A percentile compares a stretch with the other conserved stretches of the same genome.
These are phyloP conservation scores for Nansenia antarctica DNA, from an alignment of 2,113 vertebrate species.

Conservation along the genomic window DNA sequence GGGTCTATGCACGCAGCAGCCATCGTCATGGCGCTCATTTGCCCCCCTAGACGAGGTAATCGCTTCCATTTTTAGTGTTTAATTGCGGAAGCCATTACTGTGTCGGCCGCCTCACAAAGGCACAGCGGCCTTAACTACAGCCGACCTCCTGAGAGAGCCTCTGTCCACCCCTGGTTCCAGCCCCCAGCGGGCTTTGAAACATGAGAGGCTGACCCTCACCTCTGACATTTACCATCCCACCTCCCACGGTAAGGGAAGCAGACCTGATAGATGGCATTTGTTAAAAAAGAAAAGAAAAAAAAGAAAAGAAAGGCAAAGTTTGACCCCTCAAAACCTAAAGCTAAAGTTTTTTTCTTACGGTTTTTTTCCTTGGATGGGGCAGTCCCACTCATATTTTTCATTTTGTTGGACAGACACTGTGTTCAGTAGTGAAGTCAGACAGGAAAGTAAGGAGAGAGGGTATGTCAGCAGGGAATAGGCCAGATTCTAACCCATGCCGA, in stretches of 20 bases:
- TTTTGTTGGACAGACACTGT: too few relatives aligned
- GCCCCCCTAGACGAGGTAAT: slow-evolving; percentile 55
- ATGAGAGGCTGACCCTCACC: slow-evolving; percentile 69
- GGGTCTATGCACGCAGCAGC: slow-evolving; percentile 28
- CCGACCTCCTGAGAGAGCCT: slow-evolving; percentile 32
- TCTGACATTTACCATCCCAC: slow-evolving; percentile 58
- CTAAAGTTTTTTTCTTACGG: too few relatives aligned
- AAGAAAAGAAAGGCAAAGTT: too few relatives aligned
- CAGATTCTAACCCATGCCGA: too few relatives aligned
- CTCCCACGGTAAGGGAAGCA: slow-evolving; percentile 58
- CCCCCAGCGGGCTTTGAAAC: slow-evolving; percentile 72
- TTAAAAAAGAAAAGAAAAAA: too few relatives aligned
- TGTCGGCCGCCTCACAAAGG: slow-evolving; percentile 42
- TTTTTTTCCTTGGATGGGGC: too few relatives aligned
- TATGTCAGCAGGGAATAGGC: too few relatives aligned
- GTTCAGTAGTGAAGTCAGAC: too few relatives aligned
- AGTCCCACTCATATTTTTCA: too few relatives aligned
- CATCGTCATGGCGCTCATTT: slow-evolving; percentile 36
- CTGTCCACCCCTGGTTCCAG: slow-evolving; percentile 47
- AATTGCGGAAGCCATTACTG: slow-evolving; percentile 71
- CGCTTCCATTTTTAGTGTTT: slow-evolving; percentile 75
- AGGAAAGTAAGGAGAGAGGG: too few relatives aligned
- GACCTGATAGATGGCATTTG: too few relatives aligned
- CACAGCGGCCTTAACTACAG: slow-evolving; percentile 55
- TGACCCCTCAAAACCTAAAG: slow-evolving; percentile 72